Conservation (phyloP, 1,140 invertebrate species). For the Holcopasites calliopsidis region DNA sequence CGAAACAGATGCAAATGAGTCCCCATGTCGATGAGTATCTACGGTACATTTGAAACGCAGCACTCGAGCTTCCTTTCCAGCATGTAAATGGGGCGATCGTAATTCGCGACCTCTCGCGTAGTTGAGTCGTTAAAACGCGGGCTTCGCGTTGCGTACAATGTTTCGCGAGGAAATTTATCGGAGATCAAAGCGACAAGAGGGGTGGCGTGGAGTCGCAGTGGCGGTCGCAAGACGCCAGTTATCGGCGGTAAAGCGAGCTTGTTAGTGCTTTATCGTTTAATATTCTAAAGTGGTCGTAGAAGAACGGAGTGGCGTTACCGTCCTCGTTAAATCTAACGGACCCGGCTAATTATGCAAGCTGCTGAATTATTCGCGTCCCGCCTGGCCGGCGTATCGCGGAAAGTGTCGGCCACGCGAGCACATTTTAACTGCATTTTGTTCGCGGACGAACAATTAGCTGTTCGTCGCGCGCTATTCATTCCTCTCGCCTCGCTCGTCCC, state of each 20-base stretch:
- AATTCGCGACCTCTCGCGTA: conserved; percentile 49
- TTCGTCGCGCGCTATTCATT: not conserved
- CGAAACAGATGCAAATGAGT: not conserved
- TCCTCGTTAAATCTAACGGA: conserved; percentile 58
- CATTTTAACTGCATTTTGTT: conserved; percentile 8
- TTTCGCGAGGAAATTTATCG: conserved; percentile 54
- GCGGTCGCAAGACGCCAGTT: conserved; percentile 29
- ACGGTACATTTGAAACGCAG: too few relatives aligned
- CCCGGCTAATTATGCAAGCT: conserved; percentile 50
- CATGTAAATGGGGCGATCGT: conserved; percentile 48
- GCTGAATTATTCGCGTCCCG: conserved; percentile 24
- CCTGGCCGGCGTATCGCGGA: not conserved
- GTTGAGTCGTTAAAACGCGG: conserved; percentile 39
- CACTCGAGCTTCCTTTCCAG: not conserved
- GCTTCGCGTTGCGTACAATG: conserved; percentile 35
- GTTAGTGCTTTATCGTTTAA: conserved; percentile 72
- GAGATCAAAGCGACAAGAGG: conserved; percentile 42
- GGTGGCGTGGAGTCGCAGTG: too few relatives aligned
- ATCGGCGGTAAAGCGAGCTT: conserved; percentile 39
- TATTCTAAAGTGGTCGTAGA: conserved; percentile 69
- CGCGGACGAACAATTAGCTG: conserved; percentile 21
- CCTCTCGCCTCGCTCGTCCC: not conserved
- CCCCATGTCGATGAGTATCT: too few relatives aligned
- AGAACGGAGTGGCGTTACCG: conserved; percentile 64
- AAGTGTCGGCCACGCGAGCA: conserved; percentile 8